Evolutionary conservation across 2,888 invertebrate genomes (phyloP).

Genomic region (Macropis europaea): DNA sequence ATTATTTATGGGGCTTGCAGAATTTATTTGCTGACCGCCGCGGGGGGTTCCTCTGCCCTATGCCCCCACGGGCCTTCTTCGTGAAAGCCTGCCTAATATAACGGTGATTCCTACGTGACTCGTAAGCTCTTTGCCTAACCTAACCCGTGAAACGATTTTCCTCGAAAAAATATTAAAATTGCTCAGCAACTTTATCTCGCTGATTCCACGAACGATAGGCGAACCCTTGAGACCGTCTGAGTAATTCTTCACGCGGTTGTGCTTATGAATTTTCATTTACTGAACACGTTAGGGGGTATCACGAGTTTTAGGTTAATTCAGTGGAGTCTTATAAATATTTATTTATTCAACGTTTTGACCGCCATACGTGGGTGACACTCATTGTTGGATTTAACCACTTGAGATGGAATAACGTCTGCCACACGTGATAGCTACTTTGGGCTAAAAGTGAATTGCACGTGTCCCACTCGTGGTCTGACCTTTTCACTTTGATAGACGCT

Average conservation of each 20-base stretch:
- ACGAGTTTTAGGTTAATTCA: too few species aligned
- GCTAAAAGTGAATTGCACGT: too few species aligned
- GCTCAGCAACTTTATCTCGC: constrained; percentile 26
- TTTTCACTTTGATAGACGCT: too few species aligned
- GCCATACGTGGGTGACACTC: too few species aligned
- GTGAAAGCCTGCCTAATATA: constrained; percentile 29
- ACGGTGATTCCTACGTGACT: constrained; percentile 30
- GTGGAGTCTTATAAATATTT: too few species aligned
- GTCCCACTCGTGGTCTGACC: too few species aligned
- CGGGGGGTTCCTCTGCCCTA: constrained; percentile 67
- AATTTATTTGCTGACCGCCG: constrained; percentile 71
- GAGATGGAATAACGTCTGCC: too few species aligned
- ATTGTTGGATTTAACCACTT: too few species aligned
- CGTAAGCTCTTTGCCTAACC: neutral
- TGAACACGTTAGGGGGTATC: too few species aligned
- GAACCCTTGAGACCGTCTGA: neutral
- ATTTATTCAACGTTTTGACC: too few species aligned
- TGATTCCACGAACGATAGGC: neutral
- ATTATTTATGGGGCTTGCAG: constrained; percentile 75
- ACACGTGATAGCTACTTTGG: too few species aligned
- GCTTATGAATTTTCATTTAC: too few species aligned
- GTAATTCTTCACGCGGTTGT: neutral
- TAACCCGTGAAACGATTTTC: constrained; percentile 9
- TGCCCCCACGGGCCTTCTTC: constrained; percentile 44
- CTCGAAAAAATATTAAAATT: constrained; percentile 36